These are phyloP conservation scores for Lethrus apterus DNA, from an alignment of 1,140 invertebrate species.

Conservation along the genomic window DNA sequence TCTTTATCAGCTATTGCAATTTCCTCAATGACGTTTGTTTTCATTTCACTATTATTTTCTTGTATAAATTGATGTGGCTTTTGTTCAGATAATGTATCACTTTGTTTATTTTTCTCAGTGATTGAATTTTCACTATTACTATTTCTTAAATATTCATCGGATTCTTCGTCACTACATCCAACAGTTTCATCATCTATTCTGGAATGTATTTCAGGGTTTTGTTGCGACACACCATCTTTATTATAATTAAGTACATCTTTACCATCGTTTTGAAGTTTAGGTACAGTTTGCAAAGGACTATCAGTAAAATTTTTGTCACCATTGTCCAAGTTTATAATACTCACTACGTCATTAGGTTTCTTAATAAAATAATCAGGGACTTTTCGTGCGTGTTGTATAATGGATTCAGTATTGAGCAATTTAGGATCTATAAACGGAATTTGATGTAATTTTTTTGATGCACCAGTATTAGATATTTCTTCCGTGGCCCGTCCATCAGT, in stretches of 20 bases:
- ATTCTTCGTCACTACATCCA: conserved; percentile 12
- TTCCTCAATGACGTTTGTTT: neutral
- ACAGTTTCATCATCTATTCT: conserved; percentile 15
- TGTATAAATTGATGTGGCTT: conserved; percentile 8
- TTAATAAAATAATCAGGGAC: neutral
- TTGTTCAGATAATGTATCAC: neutral
- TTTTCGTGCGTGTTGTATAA: neutral
- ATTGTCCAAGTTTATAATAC: neutral
- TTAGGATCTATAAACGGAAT: conserved; percentile 4
- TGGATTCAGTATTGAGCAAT: conserved; percentile 2
- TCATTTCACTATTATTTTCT: neutral
- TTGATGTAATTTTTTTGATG: too few relatives aligned
- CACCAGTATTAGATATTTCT: too few relatives aligned
- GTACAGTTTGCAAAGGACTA: neutral
- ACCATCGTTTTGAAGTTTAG: neutral
- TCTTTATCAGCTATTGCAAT: conserved; percentile 10
- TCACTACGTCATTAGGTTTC: neutral
- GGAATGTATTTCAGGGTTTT: conserved; percentile 1
- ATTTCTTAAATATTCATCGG: conserved; percentile 3
- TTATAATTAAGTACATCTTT: conserved; percentile 3
- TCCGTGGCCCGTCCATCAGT: too few relatives aligned
- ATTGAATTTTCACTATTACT: neutral
- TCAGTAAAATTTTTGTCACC: conserved; percentile 1
- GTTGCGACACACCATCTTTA: neutral
- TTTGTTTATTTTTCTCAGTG: neutral